These are phyloP conservation scores for Magallana ariakensis DNA, from an alignment of 1,140 invertebrate genomes.

Conservation along the genomic window DNA sequence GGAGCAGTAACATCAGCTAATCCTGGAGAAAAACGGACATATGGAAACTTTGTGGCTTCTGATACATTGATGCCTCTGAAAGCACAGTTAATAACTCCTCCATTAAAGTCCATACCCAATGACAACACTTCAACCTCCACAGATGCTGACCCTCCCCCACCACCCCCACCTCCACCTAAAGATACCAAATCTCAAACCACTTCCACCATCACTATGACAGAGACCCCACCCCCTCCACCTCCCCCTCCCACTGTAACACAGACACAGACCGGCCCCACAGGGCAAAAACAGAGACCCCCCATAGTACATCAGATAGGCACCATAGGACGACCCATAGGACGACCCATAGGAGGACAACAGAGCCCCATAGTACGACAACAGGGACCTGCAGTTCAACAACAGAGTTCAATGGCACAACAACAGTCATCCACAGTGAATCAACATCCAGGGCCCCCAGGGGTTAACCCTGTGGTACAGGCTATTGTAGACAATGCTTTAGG, in stretches of 20 bases:
- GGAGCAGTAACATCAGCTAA: neutral
- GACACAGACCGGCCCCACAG: too few relatives aligned
- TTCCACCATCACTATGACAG: neutral
- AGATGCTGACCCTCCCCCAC: neutral
- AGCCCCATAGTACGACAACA: too few relatives aligned
- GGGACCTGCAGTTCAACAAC: too few relatives aligned
- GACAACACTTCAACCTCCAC: neutral
- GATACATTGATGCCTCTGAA: neutral
- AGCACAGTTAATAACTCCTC: neutral
- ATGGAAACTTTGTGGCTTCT: constrained; percentile 18
- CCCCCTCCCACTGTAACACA: neutral
- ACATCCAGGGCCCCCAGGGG: neutral
- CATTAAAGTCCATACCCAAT: neutral
- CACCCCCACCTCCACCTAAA: neutral
- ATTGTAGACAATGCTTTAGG: constrained; percentile 22
- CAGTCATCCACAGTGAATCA: neutral
- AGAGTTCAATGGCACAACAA: too few relatives aligned
- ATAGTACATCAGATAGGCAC: too few relatives aligned
- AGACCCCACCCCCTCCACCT: constrained; percentile 1
- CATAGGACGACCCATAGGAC: too few relatives aligned
- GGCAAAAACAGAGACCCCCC: too few relatives aligned
- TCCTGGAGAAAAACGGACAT: neutral
- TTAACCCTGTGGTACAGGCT: constrained; percentile 11
- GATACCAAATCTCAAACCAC: neutral
- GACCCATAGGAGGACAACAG: too few relatives aligned